Percentiles rank a stretch among this genome's conserved stretches.
Conservation (phyloP, 1,140 invertebrate species). For the Macrocentrus cingulum region DNA sequence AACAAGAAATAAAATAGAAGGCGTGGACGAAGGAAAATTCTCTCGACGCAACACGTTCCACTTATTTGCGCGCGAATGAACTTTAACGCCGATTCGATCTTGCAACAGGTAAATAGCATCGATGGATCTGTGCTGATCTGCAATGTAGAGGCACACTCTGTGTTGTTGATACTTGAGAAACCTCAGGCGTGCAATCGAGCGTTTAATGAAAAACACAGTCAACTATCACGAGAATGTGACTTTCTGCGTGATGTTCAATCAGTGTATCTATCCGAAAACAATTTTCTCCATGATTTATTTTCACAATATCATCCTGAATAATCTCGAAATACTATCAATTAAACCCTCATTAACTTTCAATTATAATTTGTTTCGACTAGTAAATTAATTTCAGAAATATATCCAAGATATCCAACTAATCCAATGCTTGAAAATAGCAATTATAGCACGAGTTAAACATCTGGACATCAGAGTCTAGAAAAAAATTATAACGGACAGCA, state of each 20-base stretch:
- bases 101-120: slow-evolving; percentile 1
- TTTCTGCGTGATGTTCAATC: not conserved
- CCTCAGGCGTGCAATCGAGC: slow-evolving; percentile 12
- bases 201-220: slow-evolving; percentile 21
- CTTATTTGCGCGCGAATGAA: slow-evolving; percentile 13
- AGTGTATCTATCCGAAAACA: not conserved
- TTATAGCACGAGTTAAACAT: too few relatives aligned
- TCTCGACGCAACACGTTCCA: slow-evolving; percentile 11
- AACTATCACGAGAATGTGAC: not conserved
- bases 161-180: not conserved
- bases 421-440: too few relatives aligned
- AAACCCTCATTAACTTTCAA: too few relatives aligned
- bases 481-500: too few relatives aligned
- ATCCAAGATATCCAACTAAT: too few relatives aligned
- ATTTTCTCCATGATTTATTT: too few relatives aligned
- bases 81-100: slow-evolving; percentile 19
- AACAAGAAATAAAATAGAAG: slow-evolving; percentile 6
- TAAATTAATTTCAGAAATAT: too few relatives aligned
- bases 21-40: slow-evolving; percentile 12
- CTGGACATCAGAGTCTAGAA: too few relatives aligned
- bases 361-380: too few relatives aligned
- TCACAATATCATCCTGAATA: too few relatives aligned
- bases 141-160: not conserved
- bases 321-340: too few relatives aligned
- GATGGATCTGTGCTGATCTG: slow-evolving; percentile 11